Percentiles rank a stretch among this genome's conserved stretches.
These are phyloP conservation scores for Eristalinus aeneus DNA, from an alignment of 2,888 invertebrate species.

Conservation along the genomic window DNA sequence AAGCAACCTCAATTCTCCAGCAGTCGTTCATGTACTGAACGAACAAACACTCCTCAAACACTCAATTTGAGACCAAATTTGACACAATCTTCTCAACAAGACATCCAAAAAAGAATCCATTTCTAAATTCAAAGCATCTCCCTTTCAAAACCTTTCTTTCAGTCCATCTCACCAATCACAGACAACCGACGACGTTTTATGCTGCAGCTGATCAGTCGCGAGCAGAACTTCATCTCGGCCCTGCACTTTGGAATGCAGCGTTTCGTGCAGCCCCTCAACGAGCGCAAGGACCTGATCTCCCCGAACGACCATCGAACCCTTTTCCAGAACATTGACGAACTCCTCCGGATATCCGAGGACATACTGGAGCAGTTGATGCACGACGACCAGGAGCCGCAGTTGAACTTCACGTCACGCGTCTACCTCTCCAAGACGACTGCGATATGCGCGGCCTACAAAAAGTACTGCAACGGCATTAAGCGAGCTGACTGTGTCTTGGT, in stretches of 20 bases:
- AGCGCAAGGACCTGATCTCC: constrained; percentile 88
- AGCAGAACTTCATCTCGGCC: constrained; percentile 89
- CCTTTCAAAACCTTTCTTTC: constrained; percentile 48
- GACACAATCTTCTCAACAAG: no score
- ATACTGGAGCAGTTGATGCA: constrained; percentile 88
- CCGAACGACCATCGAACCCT: constrained; percentile 89
- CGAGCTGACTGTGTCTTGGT: constrained; percentile 92
- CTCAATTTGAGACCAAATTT: no score
- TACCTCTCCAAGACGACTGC: constrained; percentile 88
- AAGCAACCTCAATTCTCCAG: no score
- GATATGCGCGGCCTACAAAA: constrained; percentile 89
- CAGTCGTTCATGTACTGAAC: no score
- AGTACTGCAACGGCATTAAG: constrained; percentile 91
- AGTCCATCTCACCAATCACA: constrained; percentile 80
- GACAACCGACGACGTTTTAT: constrained; percentile 86
- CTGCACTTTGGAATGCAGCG: constrained; percentile 90
- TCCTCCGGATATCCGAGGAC: constrained; percentile 88
- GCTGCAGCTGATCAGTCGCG: constrained; percentile 88
- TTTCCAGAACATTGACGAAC: constrained; percentile 93
- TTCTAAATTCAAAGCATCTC: neutral
- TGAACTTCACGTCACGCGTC: constrained; percentile 85
- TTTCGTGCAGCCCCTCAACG: constrained; percentile 88
- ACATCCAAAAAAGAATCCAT: neutral
- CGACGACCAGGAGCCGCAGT: constrained; percentile 87
- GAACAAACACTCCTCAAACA: no score